Conservation (phyloP, 2,113 vertebrate genomes). For the Pionites leucogaster region DNA sequence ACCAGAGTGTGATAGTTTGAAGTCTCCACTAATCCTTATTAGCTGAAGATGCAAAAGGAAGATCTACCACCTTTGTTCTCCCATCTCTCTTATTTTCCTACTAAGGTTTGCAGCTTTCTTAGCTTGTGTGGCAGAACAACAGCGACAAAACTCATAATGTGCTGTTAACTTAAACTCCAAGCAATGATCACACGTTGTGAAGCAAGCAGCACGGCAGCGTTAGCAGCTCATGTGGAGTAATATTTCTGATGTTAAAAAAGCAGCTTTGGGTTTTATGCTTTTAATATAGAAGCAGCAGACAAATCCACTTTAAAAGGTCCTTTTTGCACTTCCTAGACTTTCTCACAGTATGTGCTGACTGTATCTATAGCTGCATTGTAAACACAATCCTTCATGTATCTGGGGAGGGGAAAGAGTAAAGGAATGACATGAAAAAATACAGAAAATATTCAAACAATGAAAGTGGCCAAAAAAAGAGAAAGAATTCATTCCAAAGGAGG, state of each 20-base stretch:
- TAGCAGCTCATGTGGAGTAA: background rate
- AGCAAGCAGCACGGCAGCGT: background rate
- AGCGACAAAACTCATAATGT: rapidly evolving
- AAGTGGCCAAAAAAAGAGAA: background rate
- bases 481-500: background rate
- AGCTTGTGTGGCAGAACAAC: background rate
- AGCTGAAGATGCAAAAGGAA: background rate
- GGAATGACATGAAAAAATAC: conserved; percentile 3
- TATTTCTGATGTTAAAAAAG: background rate
- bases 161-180: background rate
- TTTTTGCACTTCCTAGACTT: background rate
- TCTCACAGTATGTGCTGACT: background rate
- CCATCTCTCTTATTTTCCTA: background rate
- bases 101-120: background rate
- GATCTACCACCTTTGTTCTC: background rate
- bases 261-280: background rate
- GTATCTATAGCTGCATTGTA: background rate
- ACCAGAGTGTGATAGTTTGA: background rate
- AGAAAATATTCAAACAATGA: conserved; percentile 30
- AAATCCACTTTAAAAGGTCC: background rate
- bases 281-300: background rate
- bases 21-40: background rate
- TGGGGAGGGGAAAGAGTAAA: background rate
- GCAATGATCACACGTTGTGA: background rate
- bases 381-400: background rate